phyloP scores from a whole-genome alignment of 2,113 vertebrate species.

The Myodes glareolus region DNA sequence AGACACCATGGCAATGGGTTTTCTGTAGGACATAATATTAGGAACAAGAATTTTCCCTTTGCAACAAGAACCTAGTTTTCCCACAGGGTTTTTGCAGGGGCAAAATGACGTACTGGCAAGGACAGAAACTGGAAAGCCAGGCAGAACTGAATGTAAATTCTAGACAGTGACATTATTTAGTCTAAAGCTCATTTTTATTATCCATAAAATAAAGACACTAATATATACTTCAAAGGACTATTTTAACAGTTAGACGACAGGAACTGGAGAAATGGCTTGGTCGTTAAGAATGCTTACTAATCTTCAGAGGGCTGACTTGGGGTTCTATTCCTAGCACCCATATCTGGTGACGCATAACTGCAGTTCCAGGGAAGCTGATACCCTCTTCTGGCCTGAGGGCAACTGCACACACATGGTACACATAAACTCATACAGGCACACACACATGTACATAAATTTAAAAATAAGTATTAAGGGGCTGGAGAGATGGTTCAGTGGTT shows the following conservation, averaged over 20 bases:
- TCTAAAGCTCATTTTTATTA: constrained; percentile 41
- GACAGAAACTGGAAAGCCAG: not conserved
- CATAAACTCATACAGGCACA: not conserved
- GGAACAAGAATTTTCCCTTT: constrained; percentile 22
- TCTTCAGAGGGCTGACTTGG: not conserved
- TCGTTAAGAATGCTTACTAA: not conserved
- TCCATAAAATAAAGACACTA: constrained; percentile 33
- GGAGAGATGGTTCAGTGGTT: no score
- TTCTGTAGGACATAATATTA: constrained; percentile 10
- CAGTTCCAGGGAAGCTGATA: not conserved
- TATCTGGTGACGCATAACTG: not conserved
- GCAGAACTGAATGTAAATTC: not conserved
- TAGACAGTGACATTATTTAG: not conserved
- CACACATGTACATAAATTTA: not conserved
- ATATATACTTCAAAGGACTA: not conserved
- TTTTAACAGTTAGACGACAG: constrained; percentile 10
- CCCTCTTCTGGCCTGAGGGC: no score
- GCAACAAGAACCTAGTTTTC: constrained; percentile 19
- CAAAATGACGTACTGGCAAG: not conserved
- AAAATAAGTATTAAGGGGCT: not conserved
- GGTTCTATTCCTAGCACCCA: not conserved
- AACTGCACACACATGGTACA: not conserved
- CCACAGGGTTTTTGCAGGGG: not conserved
- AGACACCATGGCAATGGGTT: not conserved
- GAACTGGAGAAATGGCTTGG: not conserved